phyloP scores from a whole-genome alignment of 1,140 invertebrate species.

The Bombus huntii region DNA sequence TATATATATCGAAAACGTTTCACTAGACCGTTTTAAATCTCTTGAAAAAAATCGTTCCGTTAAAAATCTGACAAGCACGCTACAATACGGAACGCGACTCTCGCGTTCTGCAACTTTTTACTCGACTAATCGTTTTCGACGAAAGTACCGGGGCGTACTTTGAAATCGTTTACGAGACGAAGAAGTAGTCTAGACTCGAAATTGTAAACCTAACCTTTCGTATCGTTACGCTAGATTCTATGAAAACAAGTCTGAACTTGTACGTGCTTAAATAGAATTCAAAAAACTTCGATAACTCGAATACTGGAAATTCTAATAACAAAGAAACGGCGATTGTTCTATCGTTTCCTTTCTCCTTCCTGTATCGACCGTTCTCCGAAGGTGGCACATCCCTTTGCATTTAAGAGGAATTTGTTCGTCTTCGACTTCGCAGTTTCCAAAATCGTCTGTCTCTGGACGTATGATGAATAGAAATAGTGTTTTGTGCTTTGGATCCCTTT shows the following conservation, averaged over 20 bases:
- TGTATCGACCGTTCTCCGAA: background rate
- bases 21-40: conserved; percentile 60
- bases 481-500: conserved; percentile 69
- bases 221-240: conserved; percentile 60
- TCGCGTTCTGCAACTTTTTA: conserved; percentile 35
- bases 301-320: conserved; percentile 74
- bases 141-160: conserved; percentile 41
- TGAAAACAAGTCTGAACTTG: conserved; percentile 58
- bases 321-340: conserved; percentile 60
- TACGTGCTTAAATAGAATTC: conserved; percentile 64
- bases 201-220: conserved; percentile 57
- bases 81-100: conserved; percentile 48
- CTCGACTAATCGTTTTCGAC: conserved; percentile 51
- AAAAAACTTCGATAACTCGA: conserved; percentile 66
- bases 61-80: conserved; percentile 56
- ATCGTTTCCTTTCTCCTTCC: background rate
- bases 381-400: background rate
- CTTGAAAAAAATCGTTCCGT: conserved; percentile 19
- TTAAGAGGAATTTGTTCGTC: conserved; percentile 76
- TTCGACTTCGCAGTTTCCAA: conserved; percentile 79
- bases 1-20: conserved; percentile 30
- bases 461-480: conserved; percentile 80
- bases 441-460: conserved; percentile 79
- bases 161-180: conserved; percentile 48
- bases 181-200: conserved; percentile 62